These are phyloP conservation scores for Cephus nigrinus DNA, from an alignment of 2,888 invertebrate genomes.

Conservation along the genomic window DNA sequence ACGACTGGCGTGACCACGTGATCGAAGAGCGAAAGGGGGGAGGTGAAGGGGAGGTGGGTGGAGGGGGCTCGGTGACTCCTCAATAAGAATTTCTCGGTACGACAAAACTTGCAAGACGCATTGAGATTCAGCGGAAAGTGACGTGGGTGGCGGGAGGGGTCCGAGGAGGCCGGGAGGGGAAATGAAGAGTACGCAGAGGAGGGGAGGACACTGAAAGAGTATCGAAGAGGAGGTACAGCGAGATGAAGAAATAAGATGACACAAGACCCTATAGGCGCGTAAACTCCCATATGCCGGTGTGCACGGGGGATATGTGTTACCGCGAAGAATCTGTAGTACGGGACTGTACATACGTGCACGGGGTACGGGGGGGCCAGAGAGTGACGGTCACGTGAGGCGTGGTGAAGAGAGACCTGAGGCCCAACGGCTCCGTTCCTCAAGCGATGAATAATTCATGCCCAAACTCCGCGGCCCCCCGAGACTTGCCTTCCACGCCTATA, in stretches of 20 bases:
- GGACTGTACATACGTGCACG: slow-evolving; percentile 27
- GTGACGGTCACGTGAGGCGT: slow-evolving; percentile 51
- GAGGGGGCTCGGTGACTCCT: slow-evolving; percentile 1
- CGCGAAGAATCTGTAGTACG: background rate
- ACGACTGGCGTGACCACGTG: background rate
- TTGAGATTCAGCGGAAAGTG: background rate
- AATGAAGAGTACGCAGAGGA: background rate
- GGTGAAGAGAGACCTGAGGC: slow-evolving; percentile 42
- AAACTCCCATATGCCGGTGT: slow-evolving; percentile 35
- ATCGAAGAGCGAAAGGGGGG: background rate
- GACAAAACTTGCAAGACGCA: background rate
- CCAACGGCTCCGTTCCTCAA: slow-evolving; percentile 47
- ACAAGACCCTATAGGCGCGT: background rate
- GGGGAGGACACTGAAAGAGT: background rate
- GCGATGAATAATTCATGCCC: slow-evolving; percentile 60
- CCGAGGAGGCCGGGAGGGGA: background rate
- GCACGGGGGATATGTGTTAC: slow-evolving; percentile 10
- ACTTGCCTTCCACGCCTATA: slow-evolving; percentile 31
- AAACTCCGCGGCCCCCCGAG: slow-evolving; percentile 20
- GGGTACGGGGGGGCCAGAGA: slow-evolving; percentile 31
- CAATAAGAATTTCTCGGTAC: background rate
- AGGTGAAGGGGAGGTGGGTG: slow-evolving; percentile 7
- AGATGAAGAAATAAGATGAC: background rate
- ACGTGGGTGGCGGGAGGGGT: background rate
- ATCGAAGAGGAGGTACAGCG: background rate